phyloP scores from a whole-genome alignment of 1,140 invertebrate genomes.

The Lutraria rhynchaena region DNA sequence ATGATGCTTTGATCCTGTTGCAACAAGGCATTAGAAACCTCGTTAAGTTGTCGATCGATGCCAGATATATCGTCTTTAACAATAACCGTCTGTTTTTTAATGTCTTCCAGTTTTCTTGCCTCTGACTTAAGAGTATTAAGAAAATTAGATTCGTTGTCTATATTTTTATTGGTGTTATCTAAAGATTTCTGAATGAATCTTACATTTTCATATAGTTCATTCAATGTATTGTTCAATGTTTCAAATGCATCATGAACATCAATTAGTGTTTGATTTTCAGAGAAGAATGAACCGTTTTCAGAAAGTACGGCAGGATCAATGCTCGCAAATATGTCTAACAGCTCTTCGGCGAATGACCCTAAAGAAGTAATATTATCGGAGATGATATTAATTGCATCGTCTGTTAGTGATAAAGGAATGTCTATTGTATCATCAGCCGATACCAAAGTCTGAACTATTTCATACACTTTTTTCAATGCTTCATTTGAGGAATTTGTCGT shows the following conservation, averaged over 20 bases:
- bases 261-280: slow-evolving; percentile 9
- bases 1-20: too few relatives aligned
- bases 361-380: neutral
- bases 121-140: neutral
- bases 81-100: too few relatives aligned
- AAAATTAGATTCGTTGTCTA: neutral
- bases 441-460: neutral
- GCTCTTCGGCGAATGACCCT: neutral
- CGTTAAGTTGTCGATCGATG: too few relatives aligned
- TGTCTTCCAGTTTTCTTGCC: neutral
- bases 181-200: neutral
- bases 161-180: neutral
- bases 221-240: slow-evolving; percentile 16
- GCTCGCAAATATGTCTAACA: neutral
- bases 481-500: neutral
- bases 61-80: too few relatives aligned
- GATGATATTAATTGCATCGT: neutral
- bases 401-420: neutral
- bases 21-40: too few relatives aligned
- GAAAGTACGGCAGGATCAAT: neutral
- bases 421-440: neutral
- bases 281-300: neutral
- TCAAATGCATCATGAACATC: slow-evolving; percentile 32
- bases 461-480: neutral
- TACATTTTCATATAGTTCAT: neutral